Base-by-base conservation (phyloP, 2,888 invertebrate species). In the Megastigmus dorsalis region DNA sequence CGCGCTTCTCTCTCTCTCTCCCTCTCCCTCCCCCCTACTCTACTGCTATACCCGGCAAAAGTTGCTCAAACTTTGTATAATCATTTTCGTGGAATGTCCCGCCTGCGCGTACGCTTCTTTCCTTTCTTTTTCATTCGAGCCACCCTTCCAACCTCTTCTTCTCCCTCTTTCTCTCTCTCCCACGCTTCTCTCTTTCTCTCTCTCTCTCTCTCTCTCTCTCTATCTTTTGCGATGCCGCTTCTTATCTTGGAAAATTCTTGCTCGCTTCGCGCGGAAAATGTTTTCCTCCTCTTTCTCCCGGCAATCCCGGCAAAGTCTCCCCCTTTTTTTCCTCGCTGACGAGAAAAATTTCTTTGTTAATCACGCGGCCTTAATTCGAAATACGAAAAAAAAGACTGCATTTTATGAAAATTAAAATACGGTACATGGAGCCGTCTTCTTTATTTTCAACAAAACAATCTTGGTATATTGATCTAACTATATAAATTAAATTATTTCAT, bases 41-140 rank as follows among this genome's bases (percentile, higher is more conserved):
- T n/a, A n/a, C n/a, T n/a, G n/a, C n/a, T n/a, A n/a, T n/a, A 9
- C 66, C 70, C 65, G 68, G 74, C 70, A 80, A 84, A 83, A 84
- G 79, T 82, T 84, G 82, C 80, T 80, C 79, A 80, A 84, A 84
- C 82, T 84, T 83, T 82, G 79, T 81, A 82, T 84, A 84, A 85
- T 85, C 84, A 85, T 84, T 84, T 83, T 84, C 80, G 79, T 78
- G 82, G 82, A 83, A 84, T 83, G 83, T 82, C 82, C 79, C 80
- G 80, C 62, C 73, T 77, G 79, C 67, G 79, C 77, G 65, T 68
- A 60, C 66, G 73, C 76, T 62, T 62, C 43, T 54, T 45, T 55
- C 67, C 26, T 52, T 43, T 68, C 69, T 66, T 55, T 65, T 67
- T 71, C 60, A 55, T 62, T 74, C 62, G 45, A 43, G 50, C 66